These are phyloP conservation scores for Rhamphomyia laevipes DNA, from an alignment of 2,888 invertebrate species.

Conservation along the genomic window DNA sequence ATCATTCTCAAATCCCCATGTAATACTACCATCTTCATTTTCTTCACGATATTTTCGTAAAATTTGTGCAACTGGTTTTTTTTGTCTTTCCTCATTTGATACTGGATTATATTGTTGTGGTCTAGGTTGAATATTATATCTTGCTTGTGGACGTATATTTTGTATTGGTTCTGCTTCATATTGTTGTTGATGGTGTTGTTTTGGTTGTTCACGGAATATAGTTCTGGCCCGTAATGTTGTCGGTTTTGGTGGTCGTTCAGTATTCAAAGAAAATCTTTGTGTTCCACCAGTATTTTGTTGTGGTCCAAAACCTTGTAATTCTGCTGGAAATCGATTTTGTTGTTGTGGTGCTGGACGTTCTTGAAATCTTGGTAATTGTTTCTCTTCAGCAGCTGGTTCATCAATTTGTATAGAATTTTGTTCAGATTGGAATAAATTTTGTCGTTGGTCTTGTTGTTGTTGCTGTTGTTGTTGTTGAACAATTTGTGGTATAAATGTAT, in stretches of 20 bases:
- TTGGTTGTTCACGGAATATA: constrained; percentile 2
- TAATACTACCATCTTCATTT: constrained; percentile 61
- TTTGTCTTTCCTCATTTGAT: constrained; percentile 33
- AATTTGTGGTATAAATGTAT: constrained; percentile 42
- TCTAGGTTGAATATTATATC: constrained; percentile 31
- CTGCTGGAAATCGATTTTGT: constrained; percentile 13
- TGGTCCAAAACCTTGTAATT: constrained; percentile 26
- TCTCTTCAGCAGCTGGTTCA: constrained; percentile 32
- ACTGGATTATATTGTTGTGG: constrained; percentile 24
- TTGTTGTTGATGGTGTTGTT: constrained; percentile 20
- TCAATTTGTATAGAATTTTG: constrained; percentile 35
- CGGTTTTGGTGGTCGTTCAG: constrained; percentile 21
- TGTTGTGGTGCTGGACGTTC: constrained; percentile 23
- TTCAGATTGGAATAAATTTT: constrained; percentile 29
- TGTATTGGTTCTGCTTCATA: constrained; percentile 13
- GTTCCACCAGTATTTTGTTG: constrained; percentile 9
- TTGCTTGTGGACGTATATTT: constrained; percentile 39
- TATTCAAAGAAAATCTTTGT: constrained; percentile 25
- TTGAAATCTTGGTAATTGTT: constrained; percentile 26
- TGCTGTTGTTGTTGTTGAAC: constrained; percentile 31
- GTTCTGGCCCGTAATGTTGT: constrained; percentile 11
- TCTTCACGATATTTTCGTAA: constrained; percentile 63
- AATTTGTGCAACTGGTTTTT: constrained; percentile 61
- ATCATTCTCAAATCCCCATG: constrained; percentile 82
- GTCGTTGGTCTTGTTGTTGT: constrained; percentile 34